Percentiles rank a stretch among this genome's conserved stretches.
Evolutionary conservation across 2,888 invertebrate genomes (phyloP).

Genomic region (Caenorhabditis afra): DNA sequence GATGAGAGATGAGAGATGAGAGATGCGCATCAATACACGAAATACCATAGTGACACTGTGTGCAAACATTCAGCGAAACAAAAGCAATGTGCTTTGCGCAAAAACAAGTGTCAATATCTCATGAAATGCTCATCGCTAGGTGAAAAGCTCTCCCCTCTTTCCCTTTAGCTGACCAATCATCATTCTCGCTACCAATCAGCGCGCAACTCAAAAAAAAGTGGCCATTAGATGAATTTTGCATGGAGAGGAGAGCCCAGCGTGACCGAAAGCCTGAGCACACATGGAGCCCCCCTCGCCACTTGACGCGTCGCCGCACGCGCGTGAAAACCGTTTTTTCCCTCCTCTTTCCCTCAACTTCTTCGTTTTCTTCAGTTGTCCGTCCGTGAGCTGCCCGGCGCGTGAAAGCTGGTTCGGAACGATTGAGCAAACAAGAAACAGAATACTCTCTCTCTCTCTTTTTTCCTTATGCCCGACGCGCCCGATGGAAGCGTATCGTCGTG

Average conservation of each 20-base stretch:
- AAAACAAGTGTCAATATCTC: constrained; percentile 52
- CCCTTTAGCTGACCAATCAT: constrained; percentile 6
- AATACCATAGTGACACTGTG: constrained; percentile 9
- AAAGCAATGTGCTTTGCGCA: constrained; percentile 15
- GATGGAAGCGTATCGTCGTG: constrained; percentile 27
- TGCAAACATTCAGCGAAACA: constrained; percentile 38
- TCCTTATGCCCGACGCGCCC: background rate
- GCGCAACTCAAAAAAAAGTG: background rate
- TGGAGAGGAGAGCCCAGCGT: constrained; percentile 23
- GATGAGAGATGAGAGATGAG: too few relatives aligned
- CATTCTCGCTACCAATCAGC: background rate
- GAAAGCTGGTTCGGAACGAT: constrained; percentile 57
- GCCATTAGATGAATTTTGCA: constrained; percentile 19
- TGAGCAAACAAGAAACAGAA: constrained; percentile 46
- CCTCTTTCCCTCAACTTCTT: background rate
- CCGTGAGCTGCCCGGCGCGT: background rate
- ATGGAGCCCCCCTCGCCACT: constrained; percentile 26
- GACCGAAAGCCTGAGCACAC: constrained; percentile 32
- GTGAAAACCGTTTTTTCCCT: constrained; percentile 23
- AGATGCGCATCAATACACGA: too few relatives aligned
- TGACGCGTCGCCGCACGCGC: constrained; percentile 28
- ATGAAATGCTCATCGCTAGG: constrained; percentile 6
- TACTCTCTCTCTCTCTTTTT: too few relatives aligned
- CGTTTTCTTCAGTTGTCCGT: background rate
- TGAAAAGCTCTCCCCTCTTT: background rate